Evolutionary conservation across 92 coral and sea anemone species (phyloP).

Genomic region (Phenganax marumi): DNA sequence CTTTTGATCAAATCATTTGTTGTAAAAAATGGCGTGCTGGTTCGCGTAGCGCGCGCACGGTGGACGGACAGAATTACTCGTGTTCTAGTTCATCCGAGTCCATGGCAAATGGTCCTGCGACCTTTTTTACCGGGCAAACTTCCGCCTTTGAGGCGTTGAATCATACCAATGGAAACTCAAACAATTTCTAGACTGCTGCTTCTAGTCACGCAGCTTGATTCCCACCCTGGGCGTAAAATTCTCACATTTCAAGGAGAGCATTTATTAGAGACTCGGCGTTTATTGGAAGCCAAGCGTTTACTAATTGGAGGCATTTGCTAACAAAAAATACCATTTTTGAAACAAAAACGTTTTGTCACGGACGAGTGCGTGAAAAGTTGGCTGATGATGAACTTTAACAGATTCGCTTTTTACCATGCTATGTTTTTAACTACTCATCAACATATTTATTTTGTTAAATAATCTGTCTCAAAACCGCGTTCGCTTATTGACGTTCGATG

Average conservation of each 20-base stretch:
- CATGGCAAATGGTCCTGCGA: slow-evolving; percentile 5
- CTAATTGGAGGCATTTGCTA: too few relatives aligned
- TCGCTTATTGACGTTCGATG: neutral
- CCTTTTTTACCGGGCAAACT: slow-evolving; percentile 28
- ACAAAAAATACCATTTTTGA: too few relatives aligned
- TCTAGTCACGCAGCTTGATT: too few relatives aligned
- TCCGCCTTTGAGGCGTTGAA: slow-evolving; percentile 12
- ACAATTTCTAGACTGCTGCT: neutral
- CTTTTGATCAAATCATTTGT: slow-evolving; percentile 18
- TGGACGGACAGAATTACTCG: neutral
- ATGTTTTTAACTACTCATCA: neutral
- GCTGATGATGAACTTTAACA: too few relatives aligned
- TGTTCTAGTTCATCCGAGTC: slow-evolving; percentile 29
- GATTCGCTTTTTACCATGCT: too few relatives aligned
- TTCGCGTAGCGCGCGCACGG: neutral
- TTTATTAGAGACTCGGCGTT: too few relatives aligned
- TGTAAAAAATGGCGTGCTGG: slow-evolving; percentile 8
- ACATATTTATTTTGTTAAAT: neutral
- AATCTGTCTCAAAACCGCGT: neutral
- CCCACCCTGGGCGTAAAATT: too few relatives aligned
- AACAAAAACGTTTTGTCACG: too few relatives aligned
- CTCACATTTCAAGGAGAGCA: too few relatives aligned
- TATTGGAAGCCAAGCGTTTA: too few relatives aligned
- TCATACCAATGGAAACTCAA: slow-evolving; percentile 19
- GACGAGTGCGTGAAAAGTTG: too few relatives aligned